Evolutionary conservation across 1,140 invertebrate genomes (phyloP).

Genomic region (Neodiprion lecontei): DNA sequence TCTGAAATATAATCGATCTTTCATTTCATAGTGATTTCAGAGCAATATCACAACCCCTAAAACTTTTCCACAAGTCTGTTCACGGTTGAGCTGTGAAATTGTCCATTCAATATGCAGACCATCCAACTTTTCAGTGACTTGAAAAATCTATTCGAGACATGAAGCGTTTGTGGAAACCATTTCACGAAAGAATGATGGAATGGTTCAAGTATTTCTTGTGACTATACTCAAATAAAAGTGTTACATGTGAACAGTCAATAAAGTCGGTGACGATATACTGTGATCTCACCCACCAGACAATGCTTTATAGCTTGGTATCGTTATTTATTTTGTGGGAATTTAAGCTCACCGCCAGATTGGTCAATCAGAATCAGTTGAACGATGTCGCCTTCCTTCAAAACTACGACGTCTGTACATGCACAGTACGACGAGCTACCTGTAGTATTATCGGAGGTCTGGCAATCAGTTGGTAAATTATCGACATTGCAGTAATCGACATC

Average conservation of each 20-base stretch:
- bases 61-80: too few species aligned
- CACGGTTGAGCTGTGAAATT: too few species aligned
- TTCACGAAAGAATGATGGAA: constrained; percentile 21
- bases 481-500: constrained; percentile 57
- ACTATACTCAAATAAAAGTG: too few species aligned
- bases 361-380: constrained; percentile 53
- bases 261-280: constrained; percentile 38
- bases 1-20: too few species aligned
- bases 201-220: too few species aligned
- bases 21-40: too few species aligned
- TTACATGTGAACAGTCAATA: too few species aligned
- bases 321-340: constrained; percentile 68
- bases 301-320: constrained; percentile 47
- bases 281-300: constrained; percentile 51
- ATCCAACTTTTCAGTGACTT: too few species aligned
- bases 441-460: constrained; percentile 47
- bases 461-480: constrained; percentile 42
- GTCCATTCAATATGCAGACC: too few species aligned
- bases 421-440: constrained; percentile 38
- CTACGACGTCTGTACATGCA: background rate
- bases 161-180: constrained; percentile 35
- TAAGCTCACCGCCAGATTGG: constrained; percentile 68
- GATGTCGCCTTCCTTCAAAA: background rate
- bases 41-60: too few species aligned
- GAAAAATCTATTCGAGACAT: too few species aligned